Percentiles rank a stretch among this genome's conserved stretches.
Conservation (phyloP, 2,888 invertebrate genomes). For the Ophioninae sp. region DNA sequence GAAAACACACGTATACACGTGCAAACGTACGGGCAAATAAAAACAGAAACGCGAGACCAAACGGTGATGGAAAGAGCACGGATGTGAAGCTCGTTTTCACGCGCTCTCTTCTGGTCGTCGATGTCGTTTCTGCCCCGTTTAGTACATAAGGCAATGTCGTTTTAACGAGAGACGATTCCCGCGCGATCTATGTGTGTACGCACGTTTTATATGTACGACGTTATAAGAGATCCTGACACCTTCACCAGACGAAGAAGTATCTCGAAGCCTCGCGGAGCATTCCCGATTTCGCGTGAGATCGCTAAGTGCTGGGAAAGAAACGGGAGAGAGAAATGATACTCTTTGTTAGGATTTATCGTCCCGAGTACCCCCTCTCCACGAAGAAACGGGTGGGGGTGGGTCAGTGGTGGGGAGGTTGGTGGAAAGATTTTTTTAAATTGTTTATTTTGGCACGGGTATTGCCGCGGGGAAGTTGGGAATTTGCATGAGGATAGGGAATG, state of each 20-base stretch:
- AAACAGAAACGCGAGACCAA: neutral
- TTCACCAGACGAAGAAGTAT: slow-evolving; percentile 50
- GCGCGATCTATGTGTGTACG: too few species aligned
- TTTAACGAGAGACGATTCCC: slow-evolving; percentile 34
- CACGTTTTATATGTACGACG: neutral
- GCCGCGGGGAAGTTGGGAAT: too few species aligned
- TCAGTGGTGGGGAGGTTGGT: too few species aligned
- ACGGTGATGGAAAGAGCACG: neutral
- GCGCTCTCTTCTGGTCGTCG: neutral
- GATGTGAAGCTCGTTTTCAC: neutral
- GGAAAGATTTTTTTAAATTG: too few species aligned
- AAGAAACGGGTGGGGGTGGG: too few species aligned
- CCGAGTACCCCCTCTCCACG: too few species aligned
- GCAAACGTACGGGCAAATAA: neutral
- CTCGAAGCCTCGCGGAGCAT: slow-evolving; percentile 44
- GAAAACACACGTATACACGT: slow-evolving; percentile 20
- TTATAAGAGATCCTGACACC: slow-evolving; percentile 54
- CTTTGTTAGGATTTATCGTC: too few species aligned
- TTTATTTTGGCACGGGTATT: too few species aligned
- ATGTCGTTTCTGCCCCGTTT: slow-evolving; percentile 9
- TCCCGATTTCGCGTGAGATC: slow-evolving; percentile 44
- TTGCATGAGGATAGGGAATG: too few species aligned
- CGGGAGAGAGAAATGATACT: slow-evolving; percentile 7
- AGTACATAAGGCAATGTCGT: slow-evolving; percentile 4
- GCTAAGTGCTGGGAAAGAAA: neutral